Evolutionary conservation across 2,113 vertebrate genomes (phyloP).

Genomic region (Orycteropus afer): DNA sequence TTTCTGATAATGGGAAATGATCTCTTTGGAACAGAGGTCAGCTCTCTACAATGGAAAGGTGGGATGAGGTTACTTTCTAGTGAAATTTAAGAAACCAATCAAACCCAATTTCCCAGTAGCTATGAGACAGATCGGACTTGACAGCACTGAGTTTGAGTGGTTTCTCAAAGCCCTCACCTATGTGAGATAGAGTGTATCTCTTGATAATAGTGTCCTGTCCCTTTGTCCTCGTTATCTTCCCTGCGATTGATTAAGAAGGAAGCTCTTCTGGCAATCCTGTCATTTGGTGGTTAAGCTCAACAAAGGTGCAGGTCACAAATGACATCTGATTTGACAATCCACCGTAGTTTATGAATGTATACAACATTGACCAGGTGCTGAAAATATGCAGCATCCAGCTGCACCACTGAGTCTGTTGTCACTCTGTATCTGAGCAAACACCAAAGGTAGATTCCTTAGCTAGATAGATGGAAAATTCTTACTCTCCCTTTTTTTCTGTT

Average conservation of each 20-base stretch:
- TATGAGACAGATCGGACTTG: too few species aligned
- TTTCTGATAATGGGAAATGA: not conserved
- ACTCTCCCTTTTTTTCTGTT: not conserved
- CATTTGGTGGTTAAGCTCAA: not conserved
- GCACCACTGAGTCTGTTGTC: not conserved
- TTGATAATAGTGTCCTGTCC: not conserved
- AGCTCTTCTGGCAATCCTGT: not conserved
- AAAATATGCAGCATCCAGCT: not conserved
- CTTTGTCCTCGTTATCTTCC: accelerated
- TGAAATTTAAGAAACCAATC: not conserved
- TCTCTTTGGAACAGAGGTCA: not conserved
- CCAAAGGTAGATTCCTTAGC: not conserved
- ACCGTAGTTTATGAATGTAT: constrained; percentile 37
- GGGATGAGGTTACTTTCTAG: not conserved
- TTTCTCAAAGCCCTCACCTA: not conserved
- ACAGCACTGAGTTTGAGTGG: too few species aligned
- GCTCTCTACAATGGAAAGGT: not conserved
- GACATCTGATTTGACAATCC: not conserved
- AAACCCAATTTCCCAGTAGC: not conserved
- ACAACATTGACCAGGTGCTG: constrained; percentile 65
- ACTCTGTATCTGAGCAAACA: not conserved
- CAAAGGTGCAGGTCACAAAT: constrained; percentile 37
- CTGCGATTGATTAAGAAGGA: not conserved
- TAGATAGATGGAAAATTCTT: not conserved
- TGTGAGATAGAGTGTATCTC: not conserved